Base-by-base conservation (phyloP, 2,888 invertebrate genomes). In the Parthenolecanium corni region DNA sequence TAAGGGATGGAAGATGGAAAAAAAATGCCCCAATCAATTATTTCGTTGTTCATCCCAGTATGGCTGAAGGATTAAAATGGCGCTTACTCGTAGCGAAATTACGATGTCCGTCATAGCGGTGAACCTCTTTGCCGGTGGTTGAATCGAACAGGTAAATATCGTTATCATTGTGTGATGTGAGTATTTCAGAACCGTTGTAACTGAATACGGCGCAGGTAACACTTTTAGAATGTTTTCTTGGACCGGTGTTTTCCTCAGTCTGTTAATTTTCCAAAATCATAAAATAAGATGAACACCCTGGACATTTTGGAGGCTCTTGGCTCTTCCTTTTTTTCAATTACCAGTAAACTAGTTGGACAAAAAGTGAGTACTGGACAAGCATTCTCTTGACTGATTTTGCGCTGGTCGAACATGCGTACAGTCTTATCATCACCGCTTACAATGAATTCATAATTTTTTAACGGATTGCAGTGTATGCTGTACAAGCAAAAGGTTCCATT, bases 101-200 rank as follows among this genome's bases (percentile, higher is more conserved):
- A 47, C 84, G 78, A 72, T 86, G 86, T 0, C 86, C 86, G 65
- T 75, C 74, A 69, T 83, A 85, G 61, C 72, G 78, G 74, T 77
- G 79, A 66, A 74, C 71, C 68, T 71, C 78, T 49, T 38, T 21
- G 16, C 49, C 31, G 61, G 0, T 71, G 65, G 71, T 76, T 18
- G 82, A 79, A 72, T 91, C 85, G 71, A 92, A 95, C 40, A 94
- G 76, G 75, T 90, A 95, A 68, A 96, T 87, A 69, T 90, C 87
- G 66, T 92, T 92, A 72, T 94, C 91, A 73, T 89, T 93, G 74
- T 94, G 95, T 0, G 91, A 89, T n/a, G 88, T 93, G 12, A 96
- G 76, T 57, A 96, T 83, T 77, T 94, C 91, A 56, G 85, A 81
- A 47, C 95, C 95, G 74, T 89, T 84, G 76, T 89, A 83, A 75